Percentiles rank a stretch among this genome's conserved stretches.
phyloP scores from a whole-genome alignment of 2,888 invertebrate genomes.

The Athalia rosae region DNA sequence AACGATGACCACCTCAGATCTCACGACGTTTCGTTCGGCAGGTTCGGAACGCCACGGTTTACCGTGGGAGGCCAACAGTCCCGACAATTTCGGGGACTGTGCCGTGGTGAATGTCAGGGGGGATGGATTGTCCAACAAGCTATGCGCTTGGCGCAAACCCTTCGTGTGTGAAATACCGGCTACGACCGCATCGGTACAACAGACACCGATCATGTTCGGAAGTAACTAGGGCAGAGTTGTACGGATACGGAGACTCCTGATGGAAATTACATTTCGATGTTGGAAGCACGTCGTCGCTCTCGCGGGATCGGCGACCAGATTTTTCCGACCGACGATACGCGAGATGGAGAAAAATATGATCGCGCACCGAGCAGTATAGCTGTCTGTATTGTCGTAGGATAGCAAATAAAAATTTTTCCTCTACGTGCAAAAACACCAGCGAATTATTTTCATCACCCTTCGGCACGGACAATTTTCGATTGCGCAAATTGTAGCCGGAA shows the following conservation, averaged over 20 bases:
- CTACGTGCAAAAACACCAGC: too few species aligned
- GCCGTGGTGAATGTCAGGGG: slow-evolving; percentile 12
- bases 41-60: background rate
- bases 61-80: slow-evolving; percentile 13
- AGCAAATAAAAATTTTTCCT: too few species aligned
- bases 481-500: too few species aligned
- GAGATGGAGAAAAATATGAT: too few species aligned
- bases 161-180: slow-evolving; percentile 33
- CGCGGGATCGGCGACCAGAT: too few species aligned
- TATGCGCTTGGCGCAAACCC: background rate
- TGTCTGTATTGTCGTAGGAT: too few species aligned
- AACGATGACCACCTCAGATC: background rate
- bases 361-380: too few species aligned
- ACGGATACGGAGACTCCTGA: background rate
- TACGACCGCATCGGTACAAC: background rate
- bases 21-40: background rate
- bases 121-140: background rate
- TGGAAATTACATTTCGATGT: background rate
- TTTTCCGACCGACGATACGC: too few species aligned
- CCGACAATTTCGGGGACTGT: slow-evolving; percentile 15
- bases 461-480: too few species aligned
- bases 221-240: background rate
- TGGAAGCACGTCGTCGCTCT: background rate
- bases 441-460: too few species aligned
- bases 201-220: background rate